phyloP scores from a whole-genome alignment of 2,113 vertebrate genomes.

The Callorhinus ursinus region DNA sequence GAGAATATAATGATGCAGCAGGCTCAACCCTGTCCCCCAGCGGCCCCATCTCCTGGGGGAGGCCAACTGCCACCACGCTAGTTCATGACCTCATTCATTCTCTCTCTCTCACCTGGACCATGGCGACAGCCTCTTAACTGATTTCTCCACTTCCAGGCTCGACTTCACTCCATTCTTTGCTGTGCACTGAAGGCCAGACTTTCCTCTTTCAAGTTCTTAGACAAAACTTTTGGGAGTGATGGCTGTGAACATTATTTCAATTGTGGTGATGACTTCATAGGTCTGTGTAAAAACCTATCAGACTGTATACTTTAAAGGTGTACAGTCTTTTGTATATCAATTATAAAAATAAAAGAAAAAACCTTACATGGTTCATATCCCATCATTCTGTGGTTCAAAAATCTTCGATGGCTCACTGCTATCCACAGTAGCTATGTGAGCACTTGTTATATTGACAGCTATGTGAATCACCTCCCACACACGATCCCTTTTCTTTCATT shows the following conservation, averaged over 20 bases:
- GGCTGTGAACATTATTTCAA: neutral
- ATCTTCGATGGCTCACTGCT: neutral
- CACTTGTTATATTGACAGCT: neutral
- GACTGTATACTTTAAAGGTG: neutral
- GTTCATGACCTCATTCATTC: neutral
- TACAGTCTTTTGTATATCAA: neutral
- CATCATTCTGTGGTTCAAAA: neutral
- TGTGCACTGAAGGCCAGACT: neutral
- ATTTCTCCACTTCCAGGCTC: neutral
- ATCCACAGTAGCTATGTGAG: neutral
- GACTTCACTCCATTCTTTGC: neutral
- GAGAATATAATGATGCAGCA: neutral
- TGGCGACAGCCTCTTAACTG: neutral
- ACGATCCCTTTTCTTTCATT: neutral
- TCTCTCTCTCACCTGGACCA: neutral
- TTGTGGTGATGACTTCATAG: neutral
- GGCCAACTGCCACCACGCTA: neutral
- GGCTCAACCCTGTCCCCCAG: neutral
- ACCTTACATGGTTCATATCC: neutral
- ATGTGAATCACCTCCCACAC: neutral
- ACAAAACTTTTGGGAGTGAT: neutral
- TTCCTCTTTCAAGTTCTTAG: conserved; percentile 24
- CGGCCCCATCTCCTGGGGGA: neutral
- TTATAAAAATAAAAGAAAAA: conserved; percentile 32
- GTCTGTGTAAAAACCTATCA: neutral